phyloP scores from a whole-genome alignment of 2,113 vertebrate genomes.

The Setophaga kirtlandii region DNA sequence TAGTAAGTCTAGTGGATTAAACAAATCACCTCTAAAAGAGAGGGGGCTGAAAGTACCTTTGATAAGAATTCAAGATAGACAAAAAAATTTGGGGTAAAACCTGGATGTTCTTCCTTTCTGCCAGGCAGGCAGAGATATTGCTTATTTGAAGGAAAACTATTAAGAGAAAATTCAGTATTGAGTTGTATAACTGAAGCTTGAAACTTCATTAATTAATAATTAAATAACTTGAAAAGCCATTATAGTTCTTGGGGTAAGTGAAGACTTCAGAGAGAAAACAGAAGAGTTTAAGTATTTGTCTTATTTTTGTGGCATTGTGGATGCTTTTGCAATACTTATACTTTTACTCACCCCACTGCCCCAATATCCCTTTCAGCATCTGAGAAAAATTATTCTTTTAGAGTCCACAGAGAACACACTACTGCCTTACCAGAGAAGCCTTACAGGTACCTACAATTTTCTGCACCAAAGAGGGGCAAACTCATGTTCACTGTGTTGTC shows the following conservation, averaged over 20 bases:
- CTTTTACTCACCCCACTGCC: not conserved
- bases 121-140: not conserved
- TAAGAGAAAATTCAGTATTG: not conserved
- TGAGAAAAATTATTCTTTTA: not conserved
- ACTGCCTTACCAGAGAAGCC: not conserved
- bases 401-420: not conserved
- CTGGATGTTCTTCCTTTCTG: not conserved
- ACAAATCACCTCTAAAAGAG: not conserved
- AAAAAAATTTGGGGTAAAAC: not conserved
- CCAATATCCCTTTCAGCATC: not conserved
- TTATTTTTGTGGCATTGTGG: conserved; percentile 11
- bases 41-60: not conserved
- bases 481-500: not conserved
- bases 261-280: not conserved
- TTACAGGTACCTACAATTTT: not conserved
- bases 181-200: not conserved
- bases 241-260: not conserved
- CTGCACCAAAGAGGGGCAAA: not conserved
- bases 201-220: not conserved
- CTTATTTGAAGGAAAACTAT: not conserved
- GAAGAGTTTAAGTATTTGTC: not conserved
- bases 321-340: conserved; percentile 15
- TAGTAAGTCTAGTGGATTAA: not conserved
- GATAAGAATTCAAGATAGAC: not conserved
- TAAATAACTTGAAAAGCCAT: not conserved